Evolutionary conservation across 2,113 vertebrate species (phyloP).

Genomic region (Cathartes aura): DNA sequence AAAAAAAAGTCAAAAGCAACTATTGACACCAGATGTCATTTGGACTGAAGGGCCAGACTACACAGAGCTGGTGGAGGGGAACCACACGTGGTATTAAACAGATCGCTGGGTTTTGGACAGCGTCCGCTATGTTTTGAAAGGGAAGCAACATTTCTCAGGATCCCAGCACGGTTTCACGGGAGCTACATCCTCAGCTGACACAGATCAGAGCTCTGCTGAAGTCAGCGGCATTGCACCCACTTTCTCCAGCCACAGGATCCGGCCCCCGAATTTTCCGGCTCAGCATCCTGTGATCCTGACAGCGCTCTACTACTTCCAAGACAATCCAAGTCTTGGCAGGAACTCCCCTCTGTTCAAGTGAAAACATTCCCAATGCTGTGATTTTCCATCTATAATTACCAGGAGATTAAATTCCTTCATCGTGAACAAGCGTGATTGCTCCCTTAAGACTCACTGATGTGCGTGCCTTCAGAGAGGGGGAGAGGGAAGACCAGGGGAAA

Average conservation of each 20-base stretch:
- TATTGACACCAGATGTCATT: background rate
- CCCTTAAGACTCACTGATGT: background rate
- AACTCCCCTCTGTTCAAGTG: background rate
- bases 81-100: background rate
- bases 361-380: background rate
- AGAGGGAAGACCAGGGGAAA: background rate
- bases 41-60: background rate
- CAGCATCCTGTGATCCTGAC: background rate
- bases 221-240: background rate
- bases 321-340: background rate
- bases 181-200: background rate
- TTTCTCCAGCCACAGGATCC: background rate
- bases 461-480: background rate
- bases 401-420: background rate
- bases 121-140: background rate
- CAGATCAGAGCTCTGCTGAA: background rate
- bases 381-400: background rate
- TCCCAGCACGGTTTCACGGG: background rate
- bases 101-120: background rate
- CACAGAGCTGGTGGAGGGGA: background rate
- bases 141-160: background rate
- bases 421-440: background rate
- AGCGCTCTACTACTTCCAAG: background rate
- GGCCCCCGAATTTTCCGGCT: fast-evolving
- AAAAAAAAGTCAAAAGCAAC: background rate